phyloP scores from a whole-genome alignment of 2,797 vertebrate genomes.

The Monodelphis domestica region DNA sequence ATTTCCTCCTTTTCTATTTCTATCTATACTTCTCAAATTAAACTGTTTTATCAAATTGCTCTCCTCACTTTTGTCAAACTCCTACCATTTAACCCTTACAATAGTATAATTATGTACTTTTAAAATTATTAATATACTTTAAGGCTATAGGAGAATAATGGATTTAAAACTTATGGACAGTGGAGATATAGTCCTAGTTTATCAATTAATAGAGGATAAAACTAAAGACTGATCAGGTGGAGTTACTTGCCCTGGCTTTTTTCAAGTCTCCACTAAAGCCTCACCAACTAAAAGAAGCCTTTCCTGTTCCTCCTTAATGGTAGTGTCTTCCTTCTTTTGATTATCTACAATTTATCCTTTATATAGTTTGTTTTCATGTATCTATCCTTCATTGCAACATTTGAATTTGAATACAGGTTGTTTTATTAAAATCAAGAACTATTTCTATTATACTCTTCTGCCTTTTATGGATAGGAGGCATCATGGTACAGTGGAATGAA shows the following conservation, averaged over 20 bases:
- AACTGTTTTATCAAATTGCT: too few relatives aligned
- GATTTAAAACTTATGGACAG: not conserved
- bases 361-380: not conserved
- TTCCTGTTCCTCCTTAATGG: not conserved
- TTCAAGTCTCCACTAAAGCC: not conserved
- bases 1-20: too few relatives aligned
- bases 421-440: too few relatives aligned
- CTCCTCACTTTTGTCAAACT: too few relatives aligned
- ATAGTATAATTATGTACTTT: not conserved
- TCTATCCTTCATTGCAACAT: not conserved
- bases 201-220: not conserved
- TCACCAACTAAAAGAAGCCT: too few relatives aligned
- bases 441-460: too few relatives aligned
- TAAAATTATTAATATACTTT: not conserved
- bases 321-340: not conserved
- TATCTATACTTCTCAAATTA: too few relatives aligned
- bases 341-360: too few relatives aligned
- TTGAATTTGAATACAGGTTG: too few relatives aligned
- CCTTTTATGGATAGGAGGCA: not conserved
- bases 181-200: not conserved
- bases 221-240: not conserved
- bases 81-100: too few relatives aligned
- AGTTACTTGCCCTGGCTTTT: not conserved
- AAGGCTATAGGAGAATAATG: not conserved
- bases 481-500: too few relatives aligned